These are phyloP conservation scores for Alsophila aescularia DNA, from an alignment of 2,888 invertebrate species.

Conservation along the genomic window DNA sequence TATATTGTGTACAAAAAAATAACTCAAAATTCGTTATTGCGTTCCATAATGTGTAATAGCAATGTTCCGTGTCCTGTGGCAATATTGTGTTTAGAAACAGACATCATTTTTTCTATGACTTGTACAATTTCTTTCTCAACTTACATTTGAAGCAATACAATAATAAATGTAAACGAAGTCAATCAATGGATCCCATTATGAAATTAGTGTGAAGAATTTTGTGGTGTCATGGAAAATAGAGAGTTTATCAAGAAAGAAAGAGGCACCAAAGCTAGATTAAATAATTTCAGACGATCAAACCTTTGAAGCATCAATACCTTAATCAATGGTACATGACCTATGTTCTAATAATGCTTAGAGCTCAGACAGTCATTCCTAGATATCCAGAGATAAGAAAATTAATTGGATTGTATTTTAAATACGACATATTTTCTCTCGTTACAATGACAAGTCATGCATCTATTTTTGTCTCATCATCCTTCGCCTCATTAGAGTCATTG, in stretches of 20 bases:
- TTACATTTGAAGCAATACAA: slow-evolving; percentile 2
- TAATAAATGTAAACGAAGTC: slow-evolving; percentile 24
- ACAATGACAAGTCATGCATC: background rate
- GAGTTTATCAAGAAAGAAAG: slow-evolving; percentile 2
- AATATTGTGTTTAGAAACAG: background rate
- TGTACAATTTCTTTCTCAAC: background rate
- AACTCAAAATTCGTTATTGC: too few relatives aligned
- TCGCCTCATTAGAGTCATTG: slow-evolving; percentile 21
- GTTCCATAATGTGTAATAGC: too few relatives aligned
- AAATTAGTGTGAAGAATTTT: slow-evolving; percentile 19
- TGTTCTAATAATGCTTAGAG: too few relatives aligned
- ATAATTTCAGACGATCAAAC: too few relatives aligned
- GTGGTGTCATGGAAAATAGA: slow-evolving; percentile 11
- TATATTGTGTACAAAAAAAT: background rate
- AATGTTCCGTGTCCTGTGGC: too few relatives aligned
- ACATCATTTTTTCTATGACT: background rate
- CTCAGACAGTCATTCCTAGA: too few relatives aligned
- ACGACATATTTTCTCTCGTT: too few relatives aligned
- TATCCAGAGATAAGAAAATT: too few relatives aligned
- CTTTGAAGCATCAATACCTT: too few relatives aligned
- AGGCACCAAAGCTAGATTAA: too few relatives aligned
- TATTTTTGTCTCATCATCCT: slow-evolving; percentile 12
- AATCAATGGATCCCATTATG: slow-evolving; percentile 27
- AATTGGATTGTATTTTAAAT: too few relatives aligned
- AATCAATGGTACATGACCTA: too few relatives aligned